Evolutionary conservation across 2,797 vertebrate genomes (phyloP).

Genomic region (Selene dorsalis): DNA sequence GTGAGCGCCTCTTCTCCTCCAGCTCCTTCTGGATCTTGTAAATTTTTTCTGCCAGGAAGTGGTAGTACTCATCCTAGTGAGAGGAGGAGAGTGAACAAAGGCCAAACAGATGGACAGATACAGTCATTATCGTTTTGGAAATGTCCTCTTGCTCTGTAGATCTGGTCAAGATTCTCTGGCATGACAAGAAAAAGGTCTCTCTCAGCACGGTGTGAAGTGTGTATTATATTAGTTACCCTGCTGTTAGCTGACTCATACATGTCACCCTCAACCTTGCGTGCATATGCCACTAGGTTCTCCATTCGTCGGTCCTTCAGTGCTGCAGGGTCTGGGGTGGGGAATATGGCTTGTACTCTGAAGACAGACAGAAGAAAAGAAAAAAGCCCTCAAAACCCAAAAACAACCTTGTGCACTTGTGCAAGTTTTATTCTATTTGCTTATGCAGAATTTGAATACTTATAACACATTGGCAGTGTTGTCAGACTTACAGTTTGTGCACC

Average conservation of each 20-base stretch:
- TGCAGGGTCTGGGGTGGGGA: constrained; percentile 97
- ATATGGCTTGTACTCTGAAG: constrained; percentile 98
- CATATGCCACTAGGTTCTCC: constrained; percentile 99
- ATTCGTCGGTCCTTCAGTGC: constrained; percentile 98
- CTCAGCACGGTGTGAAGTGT: neutral
- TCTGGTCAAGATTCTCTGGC: neutral
- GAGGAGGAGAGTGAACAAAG: constrained; percentile 6
- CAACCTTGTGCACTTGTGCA: neutral
- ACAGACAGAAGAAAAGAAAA: neutral
- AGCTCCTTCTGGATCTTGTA: constrained; percentile 99
- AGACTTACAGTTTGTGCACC: constrained; percentile 97
- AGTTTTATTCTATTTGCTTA: neutral
- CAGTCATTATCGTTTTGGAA: no score
- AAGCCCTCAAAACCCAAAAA: neutral
- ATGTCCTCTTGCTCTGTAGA: neutral
- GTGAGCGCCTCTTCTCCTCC: constrained; percentile 95
- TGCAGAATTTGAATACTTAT: neutral
- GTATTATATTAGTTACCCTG: constrained; percentile 85
- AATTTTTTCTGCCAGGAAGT: constrained; percentile 98
- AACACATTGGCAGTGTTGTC: neutral
- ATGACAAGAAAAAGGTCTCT: neutral
- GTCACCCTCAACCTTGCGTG: constrained; percentile 98
- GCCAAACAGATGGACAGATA: neutral
- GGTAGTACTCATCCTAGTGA: constrained; percentile 97
- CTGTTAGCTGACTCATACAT: constrained; percentile 99